Evolutionary conservation across 1,140 invertebrate species (phyloP), one percentile per base, ranked within the genome.

Genomic region (Drosophila lacteicornis): DNA sequence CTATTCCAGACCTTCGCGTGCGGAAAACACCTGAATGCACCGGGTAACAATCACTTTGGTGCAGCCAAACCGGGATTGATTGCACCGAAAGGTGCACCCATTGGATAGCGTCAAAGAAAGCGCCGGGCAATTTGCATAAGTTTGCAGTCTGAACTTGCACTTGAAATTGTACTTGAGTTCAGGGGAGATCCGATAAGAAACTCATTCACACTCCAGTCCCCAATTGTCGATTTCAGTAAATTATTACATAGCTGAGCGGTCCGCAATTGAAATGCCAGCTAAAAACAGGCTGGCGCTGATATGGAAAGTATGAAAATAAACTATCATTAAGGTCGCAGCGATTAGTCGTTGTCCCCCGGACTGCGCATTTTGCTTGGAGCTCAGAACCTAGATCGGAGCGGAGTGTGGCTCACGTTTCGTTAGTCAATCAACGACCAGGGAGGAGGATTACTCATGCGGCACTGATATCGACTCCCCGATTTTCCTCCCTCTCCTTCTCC

Each of bases 321-420:
- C 49, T 69, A 70, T 56, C 53, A 70, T 56, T 70, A 70, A 70
- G 67, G 67, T 70, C 67, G 49, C 25, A 30, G 67, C 49, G 67
- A 70, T 70, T 70, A 70, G 40, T 46, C 30, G 30, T 38, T 27
- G 47, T 56, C 27, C 30, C 53, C 67, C 49, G 30, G 22, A 55
- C 63, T 27, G 63, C 67, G 66, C 63, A 53, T 51, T 69, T 68
- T 51, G 19, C 9, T 30, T 4, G 62, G 7, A 17, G 25, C 59
- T 13, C 15, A 55, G 13, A 60, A 30, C 4, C 25, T 13, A 46
- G 30, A 1, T 30, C 3, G 22, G 1, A 40, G 7, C 33, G n/a
- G 12, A 47, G 43, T 7, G 17, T 22, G 30, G 43, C 43, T 69
- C 66, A 69, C 66, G 66, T 69, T 69, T 68, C 63, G 45, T 25